Base-by-base conservation (phyloP, 2,797 vertebrate species). In the Molossus alvarezi region DNA sequence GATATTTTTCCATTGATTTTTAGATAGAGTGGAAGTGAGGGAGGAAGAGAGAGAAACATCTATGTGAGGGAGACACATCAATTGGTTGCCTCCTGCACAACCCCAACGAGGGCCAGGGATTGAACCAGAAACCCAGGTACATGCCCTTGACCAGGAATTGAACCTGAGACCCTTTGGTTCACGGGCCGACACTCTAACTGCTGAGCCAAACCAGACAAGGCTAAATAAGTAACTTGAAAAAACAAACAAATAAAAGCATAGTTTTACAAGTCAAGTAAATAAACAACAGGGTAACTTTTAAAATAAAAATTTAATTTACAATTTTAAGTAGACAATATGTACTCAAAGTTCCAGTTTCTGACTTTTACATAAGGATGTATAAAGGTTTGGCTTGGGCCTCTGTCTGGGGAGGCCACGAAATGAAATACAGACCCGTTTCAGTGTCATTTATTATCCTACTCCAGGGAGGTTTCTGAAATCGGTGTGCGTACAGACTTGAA, bases 231-330 rank as follows among this genome's bases (percentile, higher is more conserved):
- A 45, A 45, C 41, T 45, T 45, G 4, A 45, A 45, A 3, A 69
- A 48, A 86, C 41, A 77, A 79, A 91, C n/a, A 67, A 67, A 29
- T 33, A 67, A 67, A 94, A 18, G 9, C 13, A 10, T 88, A 29
- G 37, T 88, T 94, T 96, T 51, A 65, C 48, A 83, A 88, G 48
- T 48, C 51, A 53, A 53, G n/a, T 67, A 67, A 89, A 41, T 85
- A 57, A 93, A 15, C 25, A 75, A 29, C 37, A 88, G 25, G 3
- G 60, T 83, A 88, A 67, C 18, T 92, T 94, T 48, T 21, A 37
- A 90, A 93, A 81, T 48, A 23, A 53, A 71, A 76, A 55, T 37
- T 80, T 88, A 81, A 75, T 75, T 88, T 20, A 45, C 57, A 91
- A 76, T 29, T n/a, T 33, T 64, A 53, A 62, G 37, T 58, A 80